phyloP scores from a whole-genome alignment of 2,113 vertebrate genomes.

The Dromaius novaehollandiae region DNA sequence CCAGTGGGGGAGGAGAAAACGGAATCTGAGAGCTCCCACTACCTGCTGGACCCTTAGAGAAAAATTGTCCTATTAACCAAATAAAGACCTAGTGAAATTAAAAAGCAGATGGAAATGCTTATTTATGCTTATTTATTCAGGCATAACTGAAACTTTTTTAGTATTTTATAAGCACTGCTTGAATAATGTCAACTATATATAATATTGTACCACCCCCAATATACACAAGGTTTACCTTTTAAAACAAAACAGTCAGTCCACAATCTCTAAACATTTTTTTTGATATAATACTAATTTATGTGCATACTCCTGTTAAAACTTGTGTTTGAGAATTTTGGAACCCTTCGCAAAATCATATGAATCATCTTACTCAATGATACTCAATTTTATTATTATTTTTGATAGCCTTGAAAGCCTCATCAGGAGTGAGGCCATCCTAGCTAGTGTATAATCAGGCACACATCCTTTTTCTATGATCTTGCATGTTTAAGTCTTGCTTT shows the following conservation, averaged over 20 bases:
- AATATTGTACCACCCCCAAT: background rate
- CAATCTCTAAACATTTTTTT: background rate
- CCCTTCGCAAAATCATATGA: background rate
- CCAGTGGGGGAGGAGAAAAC: background rate
- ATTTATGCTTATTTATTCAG: background rate
- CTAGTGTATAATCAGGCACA: background rate
- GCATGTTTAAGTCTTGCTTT: background rate
- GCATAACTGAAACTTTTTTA: background rate
- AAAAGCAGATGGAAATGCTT: background rate
- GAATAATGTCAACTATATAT: background rate
- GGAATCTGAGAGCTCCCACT: background rate
- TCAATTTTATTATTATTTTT: background rate
- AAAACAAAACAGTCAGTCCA: background rate
- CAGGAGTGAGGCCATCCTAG: background rate
- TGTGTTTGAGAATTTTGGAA: background rate
- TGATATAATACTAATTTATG: background rate
- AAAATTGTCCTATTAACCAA: background rate
- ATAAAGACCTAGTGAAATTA: background rate
- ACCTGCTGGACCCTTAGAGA: background rate
- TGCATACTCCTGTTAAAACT: background rate
- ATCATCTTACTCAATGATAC: background rate
- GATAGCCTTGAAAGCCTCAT: background rate
- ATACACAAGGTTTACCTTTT: background rate
- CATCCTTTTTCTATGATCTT: background rate
- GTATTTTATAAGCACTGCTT: background rate